These are phyloP conservation scores for Drosophila setosimentum DNA, from an alignment of 2,888 invertebrate genomes.

Conservation along the genomic window DNA sequence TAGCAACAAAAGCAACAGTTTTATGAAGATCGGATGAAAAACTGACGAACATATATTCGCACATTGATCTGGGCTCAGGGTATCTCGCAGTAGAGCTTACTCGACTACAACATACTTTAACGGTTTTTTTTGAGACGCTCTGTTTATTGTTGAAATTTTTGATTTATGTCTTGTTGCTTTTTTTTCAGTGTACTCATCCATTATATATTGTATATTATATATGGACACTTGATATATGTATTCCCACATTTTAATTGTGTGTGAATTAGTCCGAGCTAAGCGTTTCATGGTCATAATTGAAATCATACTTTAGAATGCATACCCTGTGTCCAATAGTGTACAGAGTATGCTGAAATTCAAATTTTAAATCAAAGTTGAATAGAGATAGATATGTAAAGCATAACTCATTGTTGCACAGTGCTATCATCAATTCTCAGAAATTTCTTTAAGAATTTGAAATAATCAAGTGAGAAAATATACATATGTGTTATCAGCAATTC, in stretches of 20 bases:
- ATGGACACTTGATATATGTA: conserved; percentile 27
- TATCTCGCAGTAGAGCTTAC: neutral
- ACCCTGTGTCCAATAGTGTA: neutral
- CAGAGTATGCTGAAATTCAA: neutral
- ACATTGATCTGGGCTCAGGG: neutral
- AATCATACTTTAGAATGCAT: neutral
- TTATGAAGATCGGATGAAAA: neutral
- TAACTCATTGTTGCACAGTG: neutral
- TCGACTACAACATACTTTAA: neutral
- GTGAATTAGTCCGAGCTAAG: conserved; percentile 30
- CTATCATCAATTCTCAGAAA: conserved; percentile 40
- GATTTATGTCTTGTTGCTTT: neutral
- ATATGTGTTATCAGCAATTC: neutral
- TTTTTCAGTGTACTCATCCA: neutral
- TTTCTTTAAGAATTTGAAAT: neutral
- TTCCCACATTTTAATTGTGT: conserved; percentile 41
- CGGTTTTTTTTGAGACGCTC: neutral
- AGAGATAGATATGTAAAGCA: neutral
- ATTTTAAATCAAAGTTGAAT: neutral
- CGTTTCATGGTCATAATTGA: conserved; percentile 43
- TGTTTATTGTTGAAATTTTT: neutral
- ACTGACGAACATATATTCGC: neutral
- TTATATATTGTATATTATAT: neutral
- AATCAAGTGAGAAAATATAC: neutral
- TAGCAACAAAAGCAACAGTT: too few relatives aligned